Evolutionary conservation across 2,113 vertebrate species (phyloP).

Genomic region (Forbesichthys agassizii): DNA sequence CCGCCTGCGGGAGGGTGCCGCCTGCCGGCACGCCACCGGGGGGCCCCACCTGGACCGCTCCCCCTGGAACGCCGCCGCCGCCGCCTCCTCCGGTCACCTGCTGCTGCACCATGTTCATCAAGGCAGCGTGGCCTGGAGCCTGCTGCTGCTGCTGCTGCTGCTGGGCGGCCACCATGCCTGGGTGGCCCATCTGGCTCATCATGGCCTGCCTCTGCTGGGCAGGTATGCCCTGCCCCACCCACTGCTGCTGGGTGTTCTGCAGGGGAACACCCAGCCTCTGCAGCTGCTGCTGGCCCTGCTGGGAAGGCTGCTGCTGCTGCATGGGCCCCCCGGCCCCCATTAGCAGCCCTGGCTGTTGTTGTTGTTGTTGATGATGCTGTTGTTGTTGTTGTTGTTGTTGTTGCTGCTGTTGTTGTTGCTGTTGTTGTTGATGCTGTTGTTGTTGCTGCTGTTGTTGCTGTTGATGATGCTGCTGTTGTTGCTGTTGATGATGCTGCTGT

Average conservation of each 20-base stretch:
- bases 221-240: conserved; percentile 68
- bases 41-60: no score
- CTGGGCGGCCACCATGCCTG: conserved; percentile 72
- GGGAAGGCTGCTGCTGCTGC: conserved; percentile 78
- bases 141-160: conserved; percentile 82
- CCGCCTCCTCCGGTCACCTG: no score
- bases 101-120: conserved; percentile 74
- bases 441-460: conserved; percentile 51
- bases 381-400: conserved; percentile 73
- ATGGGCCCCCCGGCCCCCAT: conserved; percentile 72
- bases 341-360: no score
- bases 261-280: conserved; percentile 78
- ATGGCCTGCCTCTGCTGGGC: conserved; percentile 84
- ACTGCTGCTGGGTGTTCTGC: conserved; percentile 69
- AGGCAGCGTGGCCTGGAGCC: conserved; percentile 76
- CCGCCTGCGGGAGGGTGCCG: conserved; percentile 77
- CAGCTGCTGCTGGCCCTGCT: conserved; percentile 72
- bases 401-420: conserved; percentile 75
- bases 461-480: conserved; percentile 75
- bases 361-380: conserved; percentile 75
- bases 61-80: no score
- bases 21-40: conserved; percentile 42
- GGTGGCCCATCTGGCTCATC: conserved; percentile 89
- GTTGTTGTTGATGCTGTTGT: no score
- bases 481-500: conserved; percentile 77